Base-by-base conservation (phyloP, 1,140 invertebrate genomes). In the Helicoverpa armigera region DNA sequence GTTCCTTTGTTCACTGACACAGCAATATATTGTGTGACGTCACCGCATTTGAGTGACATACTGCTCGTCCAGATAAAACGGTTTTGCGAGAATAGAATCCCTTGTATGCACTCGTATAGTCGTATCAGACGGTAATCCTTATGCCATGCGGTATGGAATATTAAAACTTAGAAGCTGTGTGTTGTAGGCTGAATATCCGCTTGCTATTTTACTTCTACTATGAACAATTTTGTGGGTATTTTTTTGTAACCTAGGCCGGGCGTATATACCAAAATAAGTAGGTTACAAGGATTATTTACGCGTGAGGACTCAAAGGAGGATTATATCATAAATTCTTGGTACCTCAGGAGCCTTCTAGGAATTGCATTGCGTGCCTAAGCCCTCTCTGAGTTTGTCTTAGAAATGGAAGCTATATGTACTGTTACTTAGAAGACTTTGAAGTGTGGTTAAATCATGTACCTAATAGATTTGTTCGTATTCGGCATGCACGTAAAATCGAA, bases 11-110 rank as follows among this genome's bases (percentile, higher is more conserved):
- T 18, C n/a, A 5, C 13, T 69, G 43, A 69, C 43, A 23, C 43
- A 69, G 65, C 43, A 69, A 69, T 69, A 69, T 69, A 69, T 69
- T 69, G 43, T 50, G 50, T 69, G 43, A 69, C 43, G 43, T 69
- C 65, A 69, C 18, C 35, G 9, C 14, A 16, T 69, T 50, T 69
- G 65, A 69, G 65, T 69, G 65, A 69, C 65, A 51, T 50, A 69
- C 10, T 23, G 16, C 16, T 23, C 65, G 65, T 18, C n/a, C 16
- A 50, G 65, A 67, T 50, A 67, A 67, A 67, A 67, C 65, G 65
- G 65, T 67, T 67, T 67, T 16, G 48, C 43, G 63, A 50, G 65
- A 50, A 50, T 67, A 67, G 65, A 18, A 50, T n/a, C 65, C 35
- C 65, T 35, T 16, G 65, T 69, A 69, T 61, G 65, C 65, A 69